Base-by-base conservation (phyloP, 2,888 invertebrate genomes). In the Scelioninae gen. 2 region DNA sequence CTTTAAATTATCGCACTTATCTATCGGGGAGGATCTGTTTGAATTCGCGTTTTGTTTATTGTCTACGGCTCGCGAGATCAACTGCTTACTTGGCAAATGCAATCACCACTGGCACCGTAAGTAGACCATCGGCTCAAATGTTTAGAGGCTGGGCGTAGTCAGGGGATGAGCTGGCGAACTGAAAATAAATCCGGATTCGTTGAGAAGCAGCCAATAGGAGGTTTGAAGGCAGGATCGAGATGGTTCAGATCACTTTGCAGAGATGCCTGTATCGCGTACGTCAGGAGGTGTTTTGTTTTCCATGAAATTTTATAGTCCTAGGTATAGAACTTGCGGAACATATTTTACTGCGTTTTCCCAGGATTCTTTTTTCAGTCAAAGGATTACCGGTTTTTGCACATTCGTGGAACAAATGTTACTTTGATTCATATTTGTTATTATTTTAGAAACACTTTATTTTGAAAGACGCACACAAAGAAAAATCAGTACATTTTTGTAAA, bases 81-180 rank as follows among this genome's bases (percentile, higher is more conserved):
- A 71, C 71, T 64, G 64, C 50, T 64, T 50, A 52, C 50, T 55
- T 50, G 7, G 60, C 39, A 48, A 11, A 70, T 57, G 37, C 28
- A 45, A 58, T 71, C 58, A 45, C 52, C 64, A 64, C 71, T 71
- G 64, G 18, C 48, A 52, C 3, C 6, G 6, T 25, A 25, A 25
- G 6, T 25, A 6, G 25, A 25, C 4, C 25, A 25, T 4, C 25
- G 25, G 3, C 25, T 25, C 4, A 25, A 25, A 6, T 6, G 25
- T 6, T 25, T 4, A 25, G 6, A 25, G 6, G 3, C 25, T 25
- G 25, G 25, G 25, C 25, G 25, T 3, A 25, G 6, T 25, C 25
- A 6, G 25, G 25, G 25, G 25, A 25, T 6, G 25, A 25, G 6
- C 25, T 6, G 25, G 6, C 6, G 25, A 6, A 4, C 4, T 25